Evolutionary conservation across 1,140 invertebrate species (phyloP).

Genomic region (Drosophila pruinosa): DNA sequence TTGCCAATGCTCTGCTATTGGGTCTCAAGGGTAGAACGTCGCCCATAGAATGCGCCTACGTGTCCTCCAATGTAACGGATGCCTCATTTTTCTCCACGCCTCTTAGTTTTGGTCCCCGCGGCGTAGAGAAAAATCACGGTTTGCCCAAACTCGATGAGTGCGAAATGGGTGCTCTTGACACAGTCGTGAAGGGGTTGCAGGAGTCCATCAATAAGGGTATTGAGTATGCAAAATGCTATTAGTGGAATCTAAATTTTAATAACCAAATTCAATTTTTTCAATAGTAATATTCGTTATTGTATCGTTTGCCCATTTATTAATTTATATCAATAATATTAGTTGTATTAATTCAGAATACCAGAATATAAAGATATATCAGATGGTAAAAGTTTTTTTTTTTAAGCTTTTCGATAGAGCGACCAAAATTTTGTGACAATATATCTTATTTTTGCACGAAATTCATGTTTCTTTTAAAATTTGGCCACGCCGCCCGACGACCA

Average conservation of each 20-base stretch:
- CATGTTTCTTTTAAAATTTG: too few relatives aligned
- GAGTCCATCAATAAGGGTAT: constrained; percentile 97
- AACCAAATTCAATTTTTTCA: not conserved
- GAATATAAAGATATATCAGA: too few relatives aligned
- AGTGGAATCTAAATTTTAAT: not conserved
- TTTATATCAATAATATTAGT: too few relatives aligned
- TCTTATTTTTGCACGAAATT: too few relatives aligned
- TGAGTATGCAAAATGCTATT: constrained; percentile 90
- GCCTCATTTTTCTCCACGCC: constrained; percentile 96
- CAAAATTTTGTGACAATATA: too few relatives aligned
- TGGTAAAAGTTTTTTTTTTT: too few relatives aligned
- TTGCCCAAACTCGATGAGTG: constrained; percentile 92
- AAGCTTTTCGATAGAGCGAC: too few relatives aligned
- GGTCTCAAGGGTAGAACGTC: constrained; percentile 93
- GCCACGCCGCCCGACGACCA: too few relatives aligned
- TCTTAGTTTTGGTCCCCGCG: constrained; percentile 93
- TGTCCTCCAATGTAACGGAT: constrained; percentile 93
- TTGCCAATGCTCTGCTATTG: constrained; percentile 90
- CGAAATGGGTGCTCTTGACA: constrained; percentile 92
- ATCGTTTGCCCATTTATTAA: too few relatives aligned
- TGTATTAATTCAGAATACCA: too few relatives aligned
- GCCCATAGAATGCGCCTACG: constrained; percentile 95
- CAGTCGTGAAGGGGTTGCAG: constrained; percentile 94
- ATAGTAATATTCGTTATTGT: too few relatives aligned
- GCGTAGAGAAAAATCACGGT: constrained; percentile 96